Percentiles rank a stretch among this genome's conserved stretches.
Conservation (phyloP, 2,888 invertebrate species). For the Baccha elongata region DNA sequence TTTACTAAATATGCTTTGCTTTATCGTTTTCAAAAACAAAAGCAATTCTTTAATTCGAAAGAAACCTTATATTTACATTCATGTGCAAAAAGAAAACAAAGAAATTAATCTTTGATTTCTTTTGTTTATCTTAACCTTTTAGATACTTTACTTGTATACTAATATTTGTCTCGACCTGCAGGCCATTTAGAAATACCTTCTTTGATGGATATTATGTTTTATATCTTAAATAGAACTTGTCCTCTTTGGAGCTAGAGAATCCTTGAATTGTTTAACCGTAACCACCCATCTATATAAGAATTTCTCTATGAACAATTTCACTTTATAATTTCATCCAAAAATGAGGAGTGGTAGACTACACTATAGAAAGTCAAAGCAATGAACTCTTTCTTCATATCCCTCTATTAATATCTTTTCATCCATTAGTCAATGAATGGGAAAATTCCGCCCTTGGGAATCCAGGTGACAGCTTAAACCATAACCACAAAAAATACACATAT, state of each 20-base stretch:
- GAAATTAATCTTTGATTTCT: neutral
- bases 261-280: too few relatives aligned
- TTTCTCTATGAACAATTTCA: neutral
- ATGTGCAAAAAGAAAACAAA: neutral
- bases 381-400: neutral
- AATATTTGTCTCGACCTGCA: too few relatives aligned
- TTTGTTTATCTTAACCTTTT: too few relatives aligned
- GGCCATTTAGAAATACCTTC: too few relatives aligned
- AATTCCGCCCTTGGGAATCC: conserved; percentile 34
- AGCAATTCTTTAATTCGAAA: too few relatives aligned
- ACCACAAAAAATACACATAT: conserved; percentile 26
- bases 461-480: conserved; percentile 39
- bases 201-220: too few relatives aligned
- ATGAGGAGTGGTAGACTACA: neutral
- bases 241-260: too few relatives aligned
- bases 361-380: neutral
- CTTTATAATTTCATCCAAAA: neutral
- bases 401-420: conserved; percentile 58
- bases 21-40: too few relatives aligned
- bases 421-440: conserved; percentile 46
- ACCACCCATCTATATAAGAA: neutral
- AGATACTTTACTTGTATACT: too few relatives aligned
- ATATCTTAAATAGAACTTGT: too few relatives aligned
- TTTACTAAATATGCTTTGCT: too few relatives aligned
- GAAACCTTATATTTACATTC: too few relatives aligned